These are phyloP conservation scores for Drosophila paucipuncta DNA, from an alignment of 2,888 invertebrate genomes.

Conservation along the genomic window DNA sequence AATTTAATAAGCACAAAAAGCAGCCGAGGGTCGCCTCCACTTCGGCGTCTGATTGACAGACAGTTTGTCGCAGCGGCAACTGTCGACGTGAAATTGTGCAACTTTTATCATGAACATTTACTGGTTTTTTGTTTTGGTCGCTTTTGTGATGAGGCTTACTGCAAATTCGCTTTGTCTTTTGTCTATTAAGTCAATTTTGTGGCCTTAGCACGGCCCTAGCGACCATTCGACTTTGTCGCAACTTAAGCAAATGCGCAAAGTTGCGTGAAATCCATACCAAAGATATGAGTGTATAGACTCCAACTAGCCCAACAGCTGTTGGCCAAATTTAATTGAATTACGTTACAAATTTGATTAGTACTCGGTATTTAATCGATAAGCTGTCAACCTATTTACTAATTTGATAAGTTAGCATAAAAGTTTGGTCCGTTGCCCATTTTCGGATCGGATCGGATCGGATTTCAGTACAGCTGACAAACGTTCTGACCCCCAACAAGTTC, in stretches of 20 bases:
- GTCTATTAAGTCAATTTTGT: conserved; percentile 25
- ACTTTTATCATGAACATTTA: conserved; percentile 25
- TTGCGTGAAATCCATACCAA: conserved; percentile 24
- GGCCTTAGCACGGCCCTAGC: conserved; percentile 7
- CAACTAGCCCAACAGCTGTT: conserved; percentile 34
- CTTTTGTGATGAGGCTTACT: conserved; percentile 34
- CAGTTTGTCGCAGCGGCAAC: conserved; percentile 60
- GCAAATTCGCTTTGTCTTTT: conserved; percentile 9
- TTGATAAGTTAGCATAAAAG: conserved; percentile 63
- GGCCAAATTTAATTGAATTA: conserved; percentile 71
- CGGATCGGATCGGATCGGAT: conserved; percentile 1
- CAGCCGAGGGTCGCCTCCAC: conserved; percentile 22
- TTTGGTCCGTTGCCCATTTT: conserved; percentile 26
- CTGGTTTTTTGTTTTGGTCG: conserved; percentile 35
- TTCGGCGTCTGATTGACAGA: conserved; percentile 53
- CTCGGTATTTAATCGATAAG: conserved; percentile 65
- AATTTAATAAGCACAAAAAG: conserved; percentile 71
- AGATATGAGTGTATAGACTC: background rate
- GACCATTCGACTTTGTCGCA: conserved; percentile 33
- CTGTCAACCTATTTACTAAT: conserved; percentile 62
- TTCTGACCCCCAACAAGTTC: conserved; percentile 35
- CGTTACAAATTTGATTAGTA: conserved; percentile 71
- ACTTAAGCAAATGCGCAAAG: conserved; percentile 40
- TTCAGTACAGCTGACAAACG: conserved; percentile 8
- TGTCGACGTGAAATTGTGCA: conserved; percentile 2